Percentiles rank a stretch among this genome's conserved stretches.
These are phyloP conservation scores for Sebastes nivosus DNA, from an alignment of 2,797 vertebrate species.

Conservation along the genomic window DNA sequence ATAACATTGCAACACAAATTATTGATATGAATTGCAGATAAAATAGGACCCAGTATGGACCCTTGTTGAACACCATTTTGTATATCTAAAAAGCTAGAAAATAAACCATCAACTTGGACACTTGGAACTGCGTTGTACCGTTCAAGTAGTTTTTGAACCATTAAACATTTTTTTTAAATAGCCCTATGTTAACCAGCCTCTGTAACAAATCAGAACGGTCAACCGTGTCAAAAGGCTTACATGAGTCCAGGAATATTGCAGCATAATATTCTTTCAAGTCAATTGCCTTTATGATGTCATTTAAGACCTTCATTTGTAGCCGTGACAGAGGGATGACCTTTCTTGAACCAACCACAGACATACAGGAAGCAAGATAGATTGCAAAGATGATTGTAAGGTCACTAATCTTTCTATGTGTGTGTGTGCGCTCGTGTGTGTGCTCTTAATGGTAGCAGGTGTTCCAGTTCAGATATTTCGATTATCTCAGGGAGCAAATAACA, in stretches of 20 bases:
- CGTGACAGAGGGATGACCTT: not conserved
- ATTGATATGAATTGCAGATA: too few species aligned
- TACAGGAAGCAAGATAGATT: not conserved
- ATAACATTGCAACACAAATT: too few species aligned
- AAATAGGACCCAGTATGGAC: too few species aligned
- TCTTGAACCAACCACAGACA: not conserved
- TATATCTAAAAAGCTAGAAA: too few species aligned
- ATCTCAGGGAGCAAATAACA: constrained; percentile 12
- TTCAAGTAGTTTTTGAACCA: not conserved
- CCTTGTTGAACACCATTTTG: too few species aligned
- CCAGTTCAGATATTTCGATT: constrained; percentile 9
- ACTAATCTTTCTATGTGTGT: not conserved
- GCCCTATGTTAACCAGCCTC: not conserved
- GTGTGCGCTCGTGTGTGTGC: not conserved
- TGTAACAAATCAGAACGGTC: not conserved
- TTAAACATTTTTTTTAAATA: not conserved
- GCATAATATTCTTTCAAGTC: not conserved
- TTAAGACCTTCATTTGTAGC: not conserved
- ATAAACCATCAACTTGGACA: not conserved
- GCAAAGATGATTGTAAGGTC: not conserved
- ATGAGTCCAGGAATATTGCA: not conserved
- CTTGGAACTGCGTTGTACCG: not conserved
- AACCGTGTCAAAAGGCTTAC: not conserved
- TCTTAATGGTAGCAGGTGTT: not conserved
- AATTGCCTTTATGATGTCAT: not conserved